Base-by-base conservation (phyloP, 2,888 invertebrate genomes). In the Cephus spinipes region DNA sequence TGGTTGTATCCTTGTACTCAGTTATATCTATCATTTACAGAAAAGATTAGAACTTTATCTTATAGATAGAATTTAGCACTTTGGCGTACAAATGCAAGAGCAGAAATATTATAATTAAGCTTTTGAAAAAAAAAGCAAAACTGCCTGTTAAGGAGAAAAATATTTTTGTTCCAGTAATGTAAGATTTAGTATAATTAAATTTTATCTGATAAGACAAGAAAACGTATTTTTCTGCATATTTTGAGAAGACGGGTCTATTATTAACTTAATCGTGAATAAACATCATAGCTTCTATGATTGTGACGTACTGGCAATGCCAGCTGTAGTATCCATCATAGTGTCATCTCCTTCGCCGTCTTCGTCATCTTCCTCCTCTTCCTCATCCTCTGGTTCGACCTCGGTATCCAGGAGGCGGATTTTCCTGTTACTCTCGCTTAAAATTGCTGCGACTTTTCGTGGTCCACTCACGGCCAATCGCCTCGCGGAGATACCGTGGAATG, bases 361-460 rank as follows among this genome's bases (percentile, higher is more conserved):
- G 23, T 88, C 85, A 35, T 89, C 92, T 32, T 93, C 93, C 6
- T 92, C 94, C 76, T 96, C 96, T 77, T 97, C 98, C 81, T 98
- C 98, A 79, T 97, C 97, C 78, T 96, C 96, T 34, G 97, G 98
- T 88, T 98, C 98, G 0, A 95, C 96, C 92, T 98, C 98, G 95
- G 98, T 98, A 91, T 98, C 97, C 89, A 97, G 97, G 74, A 98
- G 94, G 81, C 97, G 93, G 73, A 98, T 96, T 90, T 97, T 96
- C 79, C 96, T 94, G 77, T 93, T 93, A 85, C 94, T 96, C 84
- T 96, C 96, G 30, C 97, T 96, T 69, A 98, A 92, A 74, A 98
- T 95, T 69, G 98, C 96, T 12, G 97, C 96, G 12, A 98, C 97
- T 92, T 96, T 96, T 55, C 95, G 92, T 9, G 95, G 94, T 0